Conservation (phyloP, 2,888 invertebrate species). For the Coleophora deauratella region DNA sequence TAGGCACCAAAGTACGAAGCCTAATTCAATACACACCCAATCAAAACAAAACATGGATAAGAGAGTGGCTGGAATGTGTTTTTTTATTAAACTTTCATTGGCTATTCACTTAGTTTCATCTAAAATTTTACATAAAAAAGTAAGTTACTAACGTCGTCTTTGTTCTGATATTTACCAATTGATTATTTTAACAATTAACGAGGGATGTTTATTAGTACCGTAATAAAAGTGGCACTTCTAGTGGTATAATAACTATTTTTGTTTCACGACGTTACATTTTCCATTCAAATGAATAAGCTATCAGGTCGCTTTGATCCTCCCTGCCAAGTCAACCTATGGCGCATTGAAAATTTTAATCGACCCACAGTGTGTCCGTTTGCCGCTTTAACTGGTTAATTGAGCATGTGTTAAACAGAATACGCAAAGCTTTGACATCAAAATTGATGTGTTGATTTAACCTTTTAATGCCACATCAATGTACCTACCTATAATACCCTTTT, state of each 20-base stretch:
- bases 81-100: background rate
- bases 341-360: slow-evolving; percentile 48
- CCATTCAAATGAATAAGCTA: slow-evolving; percentile 52
- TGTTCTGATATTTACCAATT: too few relatives aligned
- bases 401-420: slow-evolving; percentile 49
- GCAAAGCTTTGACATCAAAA: slow-evolving; percentile 36
- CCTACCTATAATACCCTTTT: too few relatives aligned
- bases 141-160: too few relatives aligned
- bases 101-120: too few relatives aligned
- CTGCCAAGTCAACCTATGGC: slow-evolving; percentile 35
- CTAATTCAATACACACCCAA: slow-evolving; percentile 63
- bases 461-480: too few relatives aligned
- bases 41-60: slow-evolving; percentile 27
- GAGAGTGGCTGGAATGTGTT: slow-evolving; percentile 6
- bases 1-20: slow-evolving; percentile 45
- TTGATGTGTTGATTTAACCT: slow-evolving; percentile 8
- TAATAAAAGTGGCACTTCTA: background rate
- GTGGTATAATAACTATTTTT: too few relatives aligned
- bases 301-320: slow-evolving; percentile 53
- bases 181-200: too few relatives aligned
- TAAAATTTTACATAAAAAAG: too few relatives aligned
- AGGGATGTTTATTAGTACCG: background rate
- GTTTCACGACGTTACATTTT: slow-evolving; percentile 30
- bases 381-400: slow-evolving; percentile 51
- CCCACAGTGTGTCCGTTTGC: slow-evolving; percentile 37